Base-by-base conservation (phyloP, 1,140 invertebrate species). In the Marisa cornuarietis region DNA sequence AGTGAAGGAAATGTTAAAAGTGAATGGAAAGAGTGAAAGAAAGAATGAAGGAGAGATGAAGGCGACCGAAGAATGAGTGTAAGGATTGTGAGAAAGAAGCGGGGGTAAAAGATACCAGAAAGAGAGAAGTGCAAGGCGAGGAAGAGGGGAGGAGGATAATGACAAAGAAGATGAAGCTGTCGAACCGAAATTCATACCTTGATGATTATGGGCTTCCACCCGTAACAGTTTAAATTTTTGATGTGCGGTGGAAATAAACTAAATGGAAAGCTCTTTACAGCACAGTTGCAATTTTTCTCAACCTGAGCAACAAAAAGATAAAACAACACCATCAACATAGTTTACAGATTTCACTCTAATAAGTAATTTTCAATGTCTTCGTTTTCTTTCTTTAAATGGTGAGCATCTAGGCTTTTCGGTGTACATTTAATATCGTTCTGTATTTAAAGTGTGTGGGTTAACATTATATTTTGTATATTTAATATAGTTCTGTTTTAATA, bases 251-350 rank as follows among this genome's bases (percentile, higher is more conserved):
- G 76, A 22, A 77, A 69, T 8, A 18, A 13, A 5, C 22, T 20
- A n/a, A 77, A 22, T 5, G 63, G 20, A 42, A 77, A 22, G 20
- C 18, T 20, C 51, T 24, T 54, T 24, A 77, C 76, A 20, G 76
- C 54, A 24, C 76, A 77, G 76, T 69, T 69, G 65, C 76, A 77
- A 65, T 77, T 66, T 63, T 77, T 77, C 63, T 24, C 65, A n/a
- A 68, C 76, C 54, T 58, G 16, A 18, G 18, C 65, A 63, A 10
- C 65, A 63, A n/a, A 68, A 68, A 13, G 22, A 24, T 14, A 22
- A n/a, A 18, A 22, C 22, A 68, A 6, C 65, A 10, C 20, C 22
- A 24, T 24, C 65, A 68, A 68, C 22, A 14, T n/a, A 2, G 13
- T 1, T 13, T 6, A 13, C 13, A n/a, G n/a, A 68, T 10, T n/a